Evolutionary conservation across 2,888 invertebrate genomes (phyloP).

Genomic region (Gari tellinella): DNA sequence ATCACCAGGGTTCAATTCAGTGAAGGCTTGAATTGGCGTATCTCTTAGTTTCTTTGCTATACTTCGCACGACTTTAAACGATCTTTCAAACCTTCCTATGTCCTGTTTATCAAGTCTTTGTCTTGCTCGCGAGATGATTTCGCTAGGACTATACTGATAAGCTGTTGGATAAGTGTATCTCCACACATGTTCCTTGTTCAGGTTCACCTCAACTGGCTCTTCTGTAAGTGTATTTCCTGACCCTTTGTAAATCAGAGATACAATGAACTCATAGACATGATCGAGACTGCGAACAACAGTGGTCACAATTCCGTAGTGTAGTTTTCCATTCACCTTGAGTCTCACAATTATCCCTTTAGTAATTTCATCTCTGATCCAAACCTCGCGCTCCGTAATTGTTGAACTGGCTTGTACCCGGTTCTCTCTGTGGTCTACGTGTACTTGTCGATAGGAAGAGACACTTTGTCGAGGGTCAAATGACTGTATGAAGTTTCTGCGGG

Average conservation of each 20-base stretch:
- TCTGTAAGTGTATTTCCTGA: slow-evolving; percentile 5
- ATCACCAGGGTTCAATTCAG: slow-evolving; percentile 24
- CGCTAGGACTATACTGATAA: slow-evolving; percentile 12
- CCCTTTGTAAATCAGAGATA: slow-evolving; percentile 36
- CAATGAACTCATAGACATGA: slow-evolving; percentile 2
- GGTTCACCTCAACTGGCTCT: slow-evolving; percentile 21
- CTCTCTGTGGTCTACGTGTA: slow-evolving; percentile 19
- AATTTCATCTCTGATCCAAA: slow-evolving; percentile 30
- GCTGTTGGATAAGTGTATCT: slow-evolving; percentile 23
- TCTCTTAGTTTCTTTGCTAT: slow-evolving; percentile 24
- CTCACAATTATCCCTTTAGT: slow-evolving; percentile 20
- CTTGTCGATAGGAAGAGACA: slow-evolving; percentile 1
- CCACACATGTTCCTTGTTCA: slow-evolving; percentile 26
- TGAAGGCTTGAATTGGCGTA: background rate
- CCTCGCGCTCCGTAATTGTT: slow-evolving; percentile 7
- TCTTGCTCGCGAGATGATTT: slow-evolving; percentile 27
- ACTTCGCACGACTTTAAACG: slow-evolving; percentile 10
- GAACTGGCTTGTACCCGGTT: slow-evolving; percentile 17
- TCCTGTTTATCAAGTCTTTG: background rate
- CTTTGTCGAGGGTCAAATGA: background rate
- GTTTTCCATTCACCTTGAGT: slow-evolving; percentile 13
- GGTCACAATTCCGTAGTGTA: slow-evolving; percentile 32
- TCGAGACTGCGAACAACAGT: background rate
- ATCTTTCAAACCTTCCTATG: slow-evolving; percentile 14
- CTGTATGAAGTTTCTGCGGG: too few relatives aligned